Percentiles rank a stretch among this genome's conserved stretches.
Conservation (phyloP, 2,888 invertebrate genomes). For the Acrobasis suavella region DNA sequence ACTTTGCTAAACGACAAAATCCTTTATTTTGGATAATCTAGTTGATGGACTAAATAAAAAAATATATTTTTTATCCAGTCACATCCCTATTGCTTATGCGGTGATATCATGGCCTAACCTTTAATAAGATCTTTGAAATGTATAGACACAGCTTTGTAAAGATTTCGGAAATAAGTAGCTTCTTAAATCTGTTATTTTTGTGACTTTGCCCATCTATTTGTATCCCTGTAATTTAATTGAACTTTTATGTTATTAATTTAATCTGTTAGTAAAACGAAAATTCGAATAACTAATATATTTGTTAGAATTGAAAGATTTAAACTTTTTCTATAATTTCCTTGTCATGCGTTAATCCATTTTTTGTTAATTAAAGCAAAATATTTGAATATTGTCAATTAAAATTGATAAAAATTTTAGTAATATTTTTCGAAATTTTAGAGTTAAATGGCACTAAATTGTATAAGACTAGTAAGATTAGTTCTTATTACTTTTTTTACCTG, state of each 20-base stretch:
- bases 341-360: too few species aligned
- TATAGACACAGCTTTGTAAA: slow-evolving; percentile 20
- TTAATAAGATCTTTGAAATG: too few species aligned
- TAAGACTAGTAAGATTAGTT: slow-evolving; percentile 26
- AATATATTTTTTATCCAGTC: too few species aligned
- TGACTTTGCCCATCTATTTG: background rate
- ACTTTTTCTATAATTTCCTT: too few species aligned
- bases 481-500: slow-evolving; percentile 33
- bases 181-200: slow-evolving; percentile 11
- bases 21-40: too few species aligned
- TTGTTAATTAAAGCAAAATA: background rate
- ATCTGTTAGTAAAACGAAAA: too few species aligned
- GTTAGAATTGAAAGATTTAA: too few species aligned
- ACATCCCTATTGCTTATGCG: too few species aligned
- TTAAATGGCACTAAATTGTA: slow-evolving; percentile 31
- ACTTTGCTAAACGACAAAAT: too few species aligned
- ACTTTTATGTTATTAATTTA: background rate
- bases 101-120: too few species aligned
- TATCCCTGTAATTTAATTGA: background rate
- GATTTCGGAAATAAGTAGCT: slow-evolving; percentile 9
- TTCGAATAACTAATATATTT: too few species aligned
- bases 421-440: slow-evolving; percentile 24
- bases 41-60: too few species aligned
- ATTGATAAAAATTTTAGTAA: slow-evolving; percentile 11
- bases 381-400: slow-evolving; percentile 21